Conservation (phyloP, 2,888 invertebrate species). For the Eilema sororculum region DNA sequence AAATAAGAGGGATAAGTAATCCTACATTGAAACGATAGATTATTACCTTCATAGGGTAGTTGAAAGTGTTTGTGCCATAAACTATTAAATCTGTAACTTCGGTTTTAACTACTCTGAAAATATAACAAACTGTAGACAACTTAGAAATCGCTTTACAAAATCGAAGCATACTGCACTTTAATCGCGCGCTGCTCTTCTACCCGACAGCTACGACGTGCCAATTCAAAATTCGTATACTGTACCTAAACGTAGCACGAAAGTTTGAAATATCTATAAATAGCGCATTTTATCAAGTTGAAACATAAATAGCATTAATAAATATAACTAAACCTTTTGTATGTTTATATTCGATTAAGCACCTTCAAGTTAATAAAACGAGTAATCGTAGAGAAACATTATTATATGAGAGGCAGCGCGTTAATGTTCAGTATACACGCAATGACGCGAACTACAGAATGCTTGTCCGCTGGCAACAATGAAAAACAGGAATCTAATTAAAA, state of each 20-base stretch:
- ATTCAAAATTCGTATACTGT: too few relatives aligned
- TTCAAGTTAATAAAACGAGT: slow-evolving; percentile 63
- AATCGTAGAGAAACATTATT: slow-evolving; percentile 59
- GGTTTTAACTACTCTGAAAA: background rate
- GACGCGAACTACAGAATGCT: slow-evolving; percentile 53
- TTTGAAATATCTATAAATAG: too few relatives aligned
- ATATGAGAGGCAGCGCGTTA: slow-evolving; percentile 61
- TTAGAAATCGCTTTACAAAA: background rate
- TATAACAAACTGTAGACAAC: background rate
- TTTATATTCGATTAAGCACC: slow-evolving; percentile 40
- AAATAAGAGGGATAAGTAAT: background rate
- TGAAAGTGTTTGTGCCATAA: background rate
- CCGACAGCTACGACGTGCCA: too few relatives aligned
- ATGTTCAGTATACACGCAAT: slow-evolving; percentile 67
- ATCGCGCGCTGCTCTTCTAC: too few relatives aligned
- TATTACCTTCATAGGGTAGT: background rate
- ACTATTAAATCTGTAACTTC: too few relatives aligned
- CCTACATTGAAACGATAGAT: background rate
- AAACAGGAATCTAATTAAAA: slow-evolving; percentile 64
- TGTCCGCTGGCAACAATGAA: slow-evolving; percentile 44
- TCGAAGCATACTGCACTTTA: too few relatives aligned
- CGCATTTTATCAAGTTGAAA: slow-evolving; percentile 45
- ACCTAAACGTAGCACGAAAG: too few relatives aligned
- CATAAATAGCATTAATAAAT: slow-evolving; percentile 46
- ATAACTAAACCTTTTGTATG: slow-evolving; percentile 40